These are phyloP conservation scores for Tubulanus polymorphus DNA, from an alignment of 2,888 invertebrate species.

Conservation along the genomic window DNA sequence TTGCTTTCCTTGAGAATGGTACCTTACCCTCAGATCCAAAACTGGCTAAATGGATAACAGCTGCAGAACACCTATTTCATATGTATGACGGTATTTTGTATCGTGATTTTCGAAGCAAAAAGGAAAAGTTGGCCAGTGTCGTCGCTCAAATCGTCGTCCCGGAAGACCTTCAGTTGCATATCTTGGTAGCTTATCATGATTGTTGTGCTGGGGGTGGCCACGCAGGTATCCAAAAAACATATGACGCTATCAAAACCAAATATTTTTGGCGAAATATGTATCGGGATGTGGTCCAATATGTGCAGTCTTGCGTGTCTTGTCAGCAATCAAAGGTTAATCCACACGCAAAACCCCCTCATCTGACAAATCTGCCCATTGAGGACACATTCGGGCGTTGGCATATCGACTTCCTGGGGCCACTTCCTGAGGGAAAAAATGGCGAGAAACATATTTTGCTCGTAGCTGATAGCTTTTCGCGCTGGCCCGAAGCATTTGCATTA, in stretches of 20 bases:
- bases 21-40: conserved; percentile 4
- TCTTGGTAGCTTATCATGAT: conserved; percentile 12
- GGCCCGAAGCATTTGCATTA: not conserved
- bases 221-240: conserved; percentile 13
- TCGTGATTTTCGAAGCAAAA: conserved; percentile 9
- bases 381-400: conserved; percentile 8
- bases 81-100: conserved; percentile 8
- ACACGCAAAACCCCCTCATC: conserved; percentile 4
- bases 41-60: not conserved
- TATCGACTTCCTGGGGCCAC: conserved; percentile 21
- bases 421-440: conserved; percentile 52
- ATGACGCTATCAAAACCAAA: conserved; percentile 11
- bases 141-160: conserved; percentile 17
- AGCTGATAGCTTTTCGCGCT: conserved; percentile 16
- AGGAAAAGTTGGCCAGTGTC: not conserved
- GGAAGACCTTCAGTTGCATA: not conserved
- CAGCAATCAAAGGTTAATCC: conserved; percentile 12
- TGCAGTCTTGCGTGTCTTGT: conserved; percentile 17
- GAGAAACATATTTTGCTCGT: conserved; percentile 59
- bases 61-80: conserved; percentile 1
- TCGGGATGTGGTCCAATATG: conserved; percentile 15
- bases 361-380: not conserved
- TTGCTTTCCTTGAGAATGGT: not conserved
- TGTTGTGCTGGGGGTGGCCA: conserved; percentile 14
- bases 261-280: conserved; percentile 21